Evolutionary conservation across 1,140 invertebrate genomes (phyloP), one percentile per base, ranked within the genome.

Genomic region (Drosophila rhopaloa): DNA sequence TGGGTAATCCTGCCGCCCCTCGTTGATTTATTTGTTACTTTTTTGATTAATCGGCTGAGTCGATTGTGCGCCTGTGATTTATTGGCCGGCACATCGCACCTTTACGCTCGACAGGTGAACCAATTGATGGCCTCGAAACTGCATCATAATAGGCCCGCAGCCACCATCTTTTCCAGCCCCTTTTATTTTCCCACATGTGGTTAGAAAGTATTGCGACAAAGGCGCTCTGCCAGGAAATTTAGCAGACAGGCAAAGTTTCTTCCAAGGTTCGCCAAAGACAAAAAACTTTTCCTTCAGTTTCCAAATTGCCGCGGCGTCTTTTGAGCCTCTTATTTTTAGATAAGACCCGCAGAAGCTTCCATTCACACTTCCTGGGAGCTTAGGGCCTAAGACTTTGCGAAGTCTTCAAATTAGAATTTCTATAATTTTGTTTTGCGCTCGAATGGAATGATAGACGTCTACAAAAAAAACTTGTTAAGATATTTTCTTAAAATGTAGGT

Each of bases 261-360:
- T 37, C 41, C 61, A 41, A 35, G 37, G 38, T 58, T 44, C 27
- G 41, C 24, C 27, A 46, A 14, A 54, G 70, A 72, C 40, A 65
- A 43, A 80, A 85, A 85, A 67, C 79, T 81, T 86, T 86, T 71
- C 48, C 43, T 61, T 58, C 61, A 65, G 76, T 79, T 82, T 24
- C 75, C 29, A 75, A 85, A 88, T 82, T 82, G 65, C 48, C 51
- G 53, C 37, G 10, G 37, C 46, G 32, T 41, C 27, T 56, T 61
- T 48, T 65, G 70, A 82, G 65, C 74, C 63, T 75, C 63, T 71
- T 88, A 81, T 85, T 86, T 85, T 71, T 51, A 82, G 83, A 82
- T 88, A 88, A 82, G 79, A 48, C 44, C 74, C 38, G 32, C 37
- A 24, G 48, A 41, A 37, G 35, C 37, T 56, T 53, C 16, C 55